These are phyloP conservation scores for Platycnemis pennipes DNA, from an alignment of 2,888 invertebrate genomes.

Conservation along the genomic window DNA sequence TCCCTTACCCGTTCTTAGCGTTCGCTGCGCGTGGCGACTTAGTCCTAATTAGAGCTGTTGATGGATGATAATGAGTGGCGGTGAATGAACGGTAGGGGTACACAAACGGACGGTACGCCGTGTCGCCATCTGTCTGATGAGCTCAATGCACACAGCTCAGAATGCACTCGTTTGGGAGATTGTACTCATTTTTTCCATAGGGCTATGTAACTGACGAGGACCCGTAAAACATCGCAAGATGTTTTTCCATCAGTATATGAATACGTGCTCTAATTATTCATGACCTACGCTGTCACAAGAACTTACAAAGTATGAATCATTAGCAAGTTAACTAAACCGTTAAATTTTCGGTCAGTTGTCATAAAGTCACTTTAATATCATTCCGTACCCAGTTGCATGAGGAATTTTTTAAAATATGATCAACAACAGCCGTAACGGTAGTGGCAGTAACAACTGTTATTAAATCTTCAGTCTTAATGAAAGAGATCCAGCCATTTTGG, in stretches of 20 bases:
- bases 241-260: background rate
- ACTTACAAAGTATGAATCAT: no score
- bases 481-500: no score
- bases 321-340: no score
- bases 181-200: background rate
- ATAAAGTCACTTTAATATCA: no score
- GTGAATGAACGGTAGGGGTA: conserved; percentile 52
- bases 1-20: background rate
- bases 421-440: no score
- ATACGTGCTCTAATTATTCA: background rate
- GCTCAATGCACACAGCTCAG: background rate
- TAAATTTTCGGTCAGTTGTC: no score
- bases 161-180: background rate
- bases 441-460: no score
- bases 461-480: no score
- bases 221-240: background rate
- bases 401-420: no score
- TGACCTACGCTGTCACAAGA: background rate
- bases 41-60: conserved; percentile 43
- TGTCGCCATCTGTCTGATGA: background rate
- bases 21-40: conserved; percentile 20
- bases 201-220: background rate
- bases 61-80: conserved; percentile 38
- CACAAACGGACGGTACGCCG: background rate
- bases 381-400: no score